phyloP scores from a whole-genome alignment of 2,888 invertebrate species.

The Girardia tigrina region DNA sequence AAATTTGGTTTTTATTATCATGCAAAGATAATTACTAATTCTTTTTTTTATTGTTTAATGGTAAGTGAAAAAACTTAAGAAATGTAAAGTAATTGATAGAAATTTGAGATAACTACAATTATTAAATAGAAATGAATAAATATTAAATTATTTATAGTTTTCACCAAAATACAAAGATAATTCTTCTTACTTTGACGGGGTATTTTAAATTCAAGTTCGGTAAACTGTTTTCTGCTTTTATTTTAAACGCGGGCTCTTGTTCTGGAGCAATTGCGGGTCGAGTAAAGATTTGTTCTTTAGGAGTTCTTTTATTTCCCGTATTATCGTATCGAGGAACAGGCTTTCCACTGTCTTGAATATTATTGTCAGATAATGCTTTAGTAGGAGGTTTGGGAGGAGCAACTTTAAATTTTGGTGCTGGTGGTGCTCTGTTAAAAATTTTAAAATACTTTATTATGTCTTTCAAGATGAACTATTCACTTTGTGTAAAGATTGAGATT shows the following conservation, averaged over 20 bases:
- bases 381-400: background rate
- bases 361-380: background rate
- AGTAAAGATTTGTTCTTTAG: background rate
- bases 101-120: too few relatives aligned
- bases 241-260: background rate
- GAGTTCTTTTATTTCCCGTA: background rate
- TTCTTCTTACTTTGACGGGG: background rate
- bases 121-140: too few relatives aligned
- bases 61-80: too few relatives aligned
- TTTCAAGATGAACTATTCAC: background rate
- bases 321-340: background rate
- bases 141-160: too few relatives aligned
- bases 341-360: background rate
- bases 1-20: too few relatives aligned
- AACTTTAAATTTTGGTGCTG: background rate
- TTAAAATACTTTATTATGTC: background rate
- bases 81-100: too few relatives aligned
- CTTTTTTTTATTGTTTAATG: too few relatives aligned
- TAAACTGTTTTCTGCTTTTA: background rate
- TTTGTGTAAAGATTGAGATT: background rate
- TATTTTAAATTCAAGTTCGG: background rate
- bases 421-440: background rate
- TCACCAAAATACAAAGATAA: too few relatives aligned
- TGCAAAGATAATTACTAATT: too few relatives aligned
- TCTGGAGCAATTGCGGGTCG: background rate